Base-by-base conservation (phyloP, 92 coral and sea anemone genomes). In the Porites divaricata region DNA sequence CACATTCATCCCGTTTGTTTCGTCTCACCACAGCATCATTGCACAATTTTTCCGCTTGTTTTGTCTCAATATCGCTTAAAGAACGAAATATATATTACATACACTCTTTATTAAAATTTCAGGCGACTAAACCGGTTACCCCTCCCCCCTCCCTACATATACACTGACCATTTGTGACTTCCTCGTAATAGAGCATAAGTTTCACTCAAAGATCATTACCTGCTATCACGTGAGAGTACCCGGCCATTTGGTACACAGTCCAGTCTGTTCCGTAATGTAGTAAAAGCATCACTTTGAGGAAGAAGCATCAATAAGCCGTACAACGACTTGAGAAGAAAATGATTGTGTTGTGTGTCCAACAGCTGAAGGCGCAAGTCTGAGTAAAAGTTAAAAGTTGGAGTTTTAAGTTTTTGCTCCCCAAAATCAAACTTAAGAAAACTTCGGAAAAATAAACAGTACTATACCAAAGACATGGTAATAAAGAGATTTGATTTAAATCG, bases 191-290 rank as follows among this genome's bases (percentile, higher is more conserved):
- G 59, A 54, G 2, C 59, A 6, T 2, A 54, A 15, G 14, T 67
- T 12, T 10, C 17, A 8, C 35, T 11, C 9, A 10, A 73, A 15
- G 19, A 1, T 25, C 14, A 19, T 52, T 72, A 82, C 86, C 86
- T 72, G 62, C 50, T 11, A 23, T 71, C 79, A 63, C 72, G 59
- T 35, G 93, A 86, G n/a, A 96, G 90, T 9, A 95, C 90, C 56
- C 95, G 85, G 17, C 99, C 99, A 79, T 96, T 96, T 11, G 99
- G 99, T 9, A 96, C 99, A 85, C 99, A 96, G 76, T 96, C 99
- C 75, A 96, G 85, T 80, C 99, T 87, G 84, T 96, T 98, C 67
- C 95, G 84, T 72, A 96, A 90, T 0, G 99, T 96, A 1, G 95
- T 91, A 80, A 96, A 96, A 22, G 99, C 99, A 76, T 96, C 99